Base-by-base conservation (phyloP, 2,888 invertebrate genomes). In the Mesorhabditis belari region DNA sequence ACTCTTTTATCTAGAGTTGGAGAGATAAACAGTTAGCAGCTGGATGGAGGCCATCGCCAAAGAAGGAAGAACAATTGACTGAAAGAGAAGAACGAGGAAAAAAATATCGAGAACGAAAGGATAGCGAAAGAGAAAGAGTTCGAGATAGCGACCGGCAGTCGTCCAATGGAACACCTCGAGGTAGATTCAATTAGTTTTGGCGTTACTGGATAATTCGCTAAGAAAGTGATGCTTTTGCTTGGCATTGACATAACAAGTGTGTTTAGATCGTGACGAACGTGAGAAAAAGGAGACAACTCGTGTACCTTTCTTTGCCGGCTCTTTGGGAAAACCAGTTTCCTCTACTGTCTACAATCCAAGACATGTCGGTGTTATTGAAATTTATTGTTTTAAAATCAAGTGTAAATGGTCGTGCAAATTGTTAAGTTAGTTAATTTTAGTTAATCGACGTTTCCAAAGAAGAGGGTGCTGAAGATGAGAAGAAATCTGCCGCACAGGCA, bases 331-430 rank as follows among this genome's bases (percentile, higher is more conserved):
- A 19, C 75, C 73, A 6, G 63, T 70, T 4, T 61, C 66, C 44
- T 64, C 63, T 0, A 63, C 68, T 6, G 61, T 74, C 23, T 50
- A 60, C 27, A 70, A 71, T 60, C 79, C 79, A 2, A 58, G 79
- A 58, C 76, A 76, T 61, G 74, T 76, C n/a, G n/a, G 56, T 50
- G 52, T 55, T 21, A 17, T 24, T 56, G 3, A 17, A 26, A 4
- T 60, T 21, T 67, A 23, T n/a, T n/a, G n/a, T n/a, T n/a, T n/a
- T n/a, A 61, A 35, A 25, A 44, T 26, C 60, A 57, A 49, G 53
- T 57, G 19, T 9, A 55, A 19, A n/a, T 55, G 5, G 9, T 27
- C 6, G 26, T 1, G 5, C 53, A 5, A 21, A 9, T 3, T 21
- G 25, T 3, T 53, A 6, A 25, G n/a, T 9, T 24, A 23, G 6